These are phyloP conservation scores for Rhyacichthys aspro DNA, from an alignment of 2,797 vertebrate species.

Conservation along the genomic window DNA sequence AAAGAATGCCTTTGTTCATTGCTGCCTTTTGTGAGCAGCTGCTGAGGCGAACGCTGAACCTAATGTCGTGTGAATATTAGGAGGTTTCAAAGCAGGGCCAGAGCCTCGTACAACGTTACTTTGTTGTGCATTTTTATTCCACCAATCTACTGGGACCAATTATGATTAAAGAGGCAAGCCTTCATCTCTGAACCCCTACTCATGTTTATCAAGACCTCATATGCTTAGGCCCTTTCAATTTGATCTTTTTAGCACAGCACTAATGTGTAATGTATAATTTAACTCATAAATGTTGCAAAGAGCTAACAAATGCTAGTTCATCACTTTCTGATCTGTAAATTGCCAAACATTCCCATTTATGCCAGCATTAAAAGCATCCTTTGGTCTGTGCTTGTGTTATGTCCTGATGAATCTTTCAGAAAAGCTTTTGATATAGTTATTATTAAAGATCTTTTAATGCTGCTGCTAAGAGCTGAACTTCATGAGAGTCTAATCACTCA, in stretches of 20 bases:
- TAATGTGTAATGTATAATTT: constrained; percentile 86
- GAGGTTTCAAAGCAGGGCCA: constrained; percentile 70
- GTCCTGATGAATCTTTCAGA: constrained; percentile 63
- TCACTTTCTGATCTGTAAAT: constrained; percentile 81
- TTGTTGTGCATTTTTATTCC: constrained; percentile 73
- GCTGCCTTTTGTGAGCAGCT: constrained; percentile 76
- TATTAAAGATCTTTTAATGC: constrained; percentile 58
- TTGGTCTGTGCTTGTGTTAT: constrained; percentile 58
- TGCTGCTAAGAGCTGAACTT: constrained; percentile 51
- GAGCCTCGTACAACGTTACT: constrained; percentile 56
- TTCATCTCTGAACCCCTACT: constrained; percentile 76
- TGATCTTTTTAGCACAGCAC: constrained; percentile 79
- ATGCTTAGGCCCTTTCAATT: constrained; percentile 71
- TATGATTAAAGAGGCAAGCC: constrained; percentile 76
- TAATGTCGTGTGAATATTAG: constrained; percentile 77
- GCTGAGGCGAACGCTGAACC: constrained; percentile 69
- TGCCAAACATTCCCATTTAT: constrained; percentile 75
- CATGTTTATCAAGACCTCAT: constrained; percentile 78
- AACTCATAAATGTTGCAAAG: constrained; percentile 82
- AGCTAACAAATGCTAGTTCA: constrained; percentile 83
- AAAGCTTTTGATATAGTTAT: constrained; percentile 71
- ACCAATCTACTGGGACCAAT: constrained; percentile 79
- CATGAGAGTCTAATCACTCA: constrained; percentile 38
- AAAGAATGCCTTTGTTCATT: constrained; percentile 77
- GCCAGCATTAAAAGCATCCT: constrained; percentile 74